These are phyloP conservation scores for Bombus ignitus DNA, from an alignment of 1,140 invertebrate genomes.

Conservation along the genomic window DNA sequence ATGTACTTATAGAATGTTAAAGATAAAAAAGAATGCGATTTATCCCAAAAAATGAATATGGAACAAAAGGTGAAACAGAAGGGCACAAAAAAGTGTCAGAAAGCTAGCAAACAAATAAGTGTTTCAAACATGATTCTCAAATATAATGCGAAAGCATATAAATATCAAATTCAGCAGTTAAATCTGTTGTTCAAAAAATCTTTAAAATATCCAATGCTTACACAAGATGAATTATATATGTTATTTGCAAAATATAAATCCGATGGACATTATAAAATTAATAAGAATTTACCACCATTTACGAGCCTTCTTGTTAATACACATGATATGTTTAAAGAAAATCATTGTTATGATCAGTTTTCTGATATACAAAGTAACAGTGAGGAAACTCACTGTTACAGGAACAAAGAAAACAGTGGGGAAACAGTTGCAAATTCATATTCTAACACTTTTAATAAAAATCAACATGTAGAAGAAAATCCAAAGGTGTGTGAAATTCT, in stretches of 20 bases:
- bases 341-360: background rate
- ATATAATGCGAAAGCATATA: background rate
- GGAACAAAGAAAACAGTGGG: background rate
- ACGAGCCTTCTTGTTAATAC: background rate
- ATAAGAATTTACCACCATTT: conserved; percentile 11
- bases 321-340: background rate
- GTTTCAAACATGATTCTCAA: background rate
- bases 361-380: background rate
- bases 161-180: conserved; percentile 19
- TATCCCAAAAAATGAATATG: background rate
- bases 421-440: background rate
- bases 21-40: background rate
- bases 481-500: background rate
- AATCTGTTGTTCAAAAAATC: background rate
- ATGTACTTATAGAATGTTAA: background rate
- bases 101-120: background rate
- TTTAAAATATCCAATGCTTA: conserved; percentile 7
- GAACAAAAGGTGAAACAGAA: background rate
- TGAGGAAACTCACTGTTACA: background rate
- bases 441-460: background rate
- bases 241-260: conserved; percentile 36
- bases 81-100: background rate
- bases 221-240: conserved; percentile 15
- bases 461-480: background rate
- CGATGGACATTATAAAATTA: conserved; percentile 32